Evolutionary conservation across 2,888 invertebrate genomes (phyloP).

Genomic region (Balanococcus diminutus): DNA sequence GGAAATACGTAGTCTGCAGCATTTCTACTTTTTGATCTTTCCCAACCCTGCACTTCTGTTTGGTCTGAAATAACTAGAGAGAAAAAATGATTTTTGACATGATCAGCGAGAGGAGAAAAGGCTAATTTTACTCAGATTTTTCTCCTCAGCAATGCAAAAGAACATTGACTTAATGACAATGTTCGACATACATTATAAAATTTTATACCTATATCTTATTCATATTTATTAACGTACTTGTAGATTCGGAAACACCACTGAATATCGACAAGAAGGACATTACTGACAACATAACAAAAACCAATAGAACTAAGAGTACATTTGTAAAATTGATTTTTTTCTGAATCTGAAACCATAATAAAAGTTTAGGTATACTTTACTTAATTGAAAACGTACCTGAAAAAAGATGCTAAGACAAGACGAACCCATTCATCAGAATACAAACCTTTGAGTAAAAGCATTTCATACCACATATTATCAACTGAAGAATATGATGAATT

Average conservation of each 20-base stretch:
- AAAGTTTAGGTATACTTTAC: too few relatives aligned
- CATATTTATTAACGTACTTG: not conserved
- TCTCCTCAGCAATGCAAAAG: too few relatives aligned
- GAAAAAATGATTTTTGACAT: too few relatives aligned
- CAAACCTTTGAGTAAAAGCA: not conserved
- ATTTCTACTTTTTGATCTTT: not conserved
- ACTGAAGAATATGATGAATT: not conserved
- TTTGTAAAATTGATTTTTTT: not conserved
- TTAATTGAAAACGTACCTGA: not conserved
- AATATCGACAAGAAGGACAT: not conserved
- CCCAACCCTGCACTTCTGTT: not conserved
- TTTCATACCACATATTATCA: not conserved
- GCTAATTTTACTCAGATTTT: too few relatives aligned
- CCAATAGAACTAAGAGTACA: not conserved
- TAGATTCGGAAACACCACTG: not conserved
- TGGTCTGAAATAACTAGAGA: too few relatives aligned
- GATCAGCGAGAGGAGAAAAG: too few relatives aligned
- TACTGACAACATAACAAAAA: not conserved
- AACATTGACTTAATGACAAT: too few relatives aligned
- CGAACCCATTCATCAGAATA: not conserved
- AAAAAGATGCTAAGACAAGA: not conserved
- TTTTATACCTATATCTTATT: too few relatives aligned
- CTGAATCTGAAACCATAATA: not conserved
- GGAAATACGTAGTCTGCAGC: slow-evolving; percentile 12
- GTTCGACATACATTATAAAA: too few relatives aligned